phyloP scores from a whole-genome alignment of 2,113 vertebrate species.

The Sakesphorus luctuosus region DNA sequence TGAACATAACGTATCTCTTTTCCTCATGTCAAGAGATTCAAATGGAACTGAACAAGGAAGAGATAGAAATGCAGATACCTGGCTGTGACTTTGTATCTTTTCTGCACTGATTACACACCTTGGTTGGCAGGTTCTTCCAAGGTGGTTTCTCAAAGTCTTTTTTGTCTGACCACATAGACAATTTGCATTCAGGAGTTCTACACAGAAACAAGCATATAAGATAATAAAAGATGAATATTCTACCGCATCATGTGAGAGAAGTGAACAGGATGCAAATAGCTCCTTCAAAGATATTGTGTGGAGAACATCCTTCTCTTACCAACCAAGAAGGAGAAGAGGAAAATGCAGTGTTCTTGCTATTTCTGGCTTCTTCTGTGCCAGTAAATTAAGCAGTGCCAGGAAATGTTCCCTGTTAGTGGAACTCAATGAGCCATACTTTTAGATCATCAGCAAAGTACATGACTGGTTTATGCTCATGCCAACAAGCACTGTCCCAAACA shows the following conservation, averaged over 20 bases:
- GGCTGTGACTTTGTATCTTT: not conserved
- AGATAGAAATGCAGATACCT: not conserved
- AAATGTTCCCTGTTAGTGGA: not conserved
- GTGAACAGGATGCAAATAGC: not conserved
- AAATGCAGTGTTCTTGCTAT: not conserved
- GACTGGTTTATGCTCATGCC: not conserved
- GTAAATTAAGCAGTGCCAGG: conserved; percentile 7
- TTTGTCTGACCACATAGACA: not conserved
- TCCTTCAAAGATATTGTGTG: not conserved
- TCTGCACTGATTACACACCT: not conserved
- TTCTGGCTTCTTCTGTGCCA: not conserved
- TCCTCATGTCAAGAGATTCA: not conserved
- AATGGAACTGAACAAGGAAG: not conserved
- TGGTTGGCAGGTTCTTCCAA: not conserved
- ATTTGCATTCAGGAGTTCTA: not conserved
- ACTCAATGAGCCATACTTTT: not conserved
- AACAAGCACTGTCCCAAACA: not conserved
- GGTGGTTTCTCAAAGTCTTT: not conserved
- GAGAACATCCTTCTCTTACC: not conserved
- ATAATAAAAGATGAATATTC: not conserved
- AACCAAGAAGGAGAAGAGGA: not conserved
- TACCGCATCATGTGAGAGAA: not conserved
- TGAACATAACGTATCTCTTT: not conserved
- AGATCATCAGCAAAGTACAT: not conserved
- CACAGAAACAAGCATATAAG: not conserved